Conservation (phyloP, 2,113 vertebrate species). For the Cyprinodon brontotheroides region DNA sequence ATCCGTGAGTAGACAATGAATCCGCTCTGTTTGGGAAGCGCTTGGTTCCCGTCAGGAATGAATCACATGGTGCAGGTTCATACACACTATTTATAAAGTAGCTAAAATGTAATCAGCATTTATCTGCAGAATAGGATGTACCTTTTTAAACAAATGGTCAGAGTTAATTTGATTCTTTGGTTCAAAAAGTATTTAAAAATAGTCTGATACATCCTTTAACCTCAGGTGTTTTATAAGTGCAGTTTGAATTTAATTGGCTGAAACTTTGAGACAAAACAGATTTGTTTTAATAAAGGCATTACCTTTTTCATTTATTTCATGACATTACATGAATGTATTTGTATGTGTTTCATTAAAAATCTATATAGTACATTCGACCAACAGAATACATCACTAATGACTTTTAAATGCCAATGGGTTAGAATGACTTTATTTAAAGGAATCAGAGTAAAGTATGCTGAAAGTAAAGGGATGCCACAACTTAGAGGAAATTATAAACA, state of each 20-base stretch:
- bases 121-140: not conserved
- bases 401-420: too few relatives aligned
- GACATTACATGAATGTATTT: too few relatives aligned
- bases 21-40: slow-evolving; percentile 51
- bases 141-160: not conserved
- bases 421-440: too few relatives aligned
- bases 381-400: too few relatives aligned
- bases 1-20: slow-evolving; percentile 70
- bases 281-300: too few relatives aligned
- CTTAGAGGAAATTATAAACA: too few relatives aligned
- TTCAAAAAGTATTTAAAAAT: not conserved
- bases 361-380: too few relatives aligned
- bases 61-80: slow-evolving; percentile 58
- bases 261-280: not conserved
- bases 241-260: not conserved
- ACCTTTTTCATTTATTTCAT: too few relatives aligned
- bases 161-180: not conserved
- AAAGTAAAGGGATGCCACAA: too few relatives aligned
- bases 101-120: not conserved
- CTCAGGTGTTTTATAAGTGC: not conserved
- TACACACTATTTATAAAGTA: slow-evolving; percentile 10
- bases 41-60: slow-evolving; percentile 37
- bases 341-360: too few relatives aligned
- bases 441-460: too few relatives aligned
- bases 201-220: not conserved